phyloP scores from a whole-genome alignment of 1,140 invertebrate species.

The Platyura marginata region DNA sequence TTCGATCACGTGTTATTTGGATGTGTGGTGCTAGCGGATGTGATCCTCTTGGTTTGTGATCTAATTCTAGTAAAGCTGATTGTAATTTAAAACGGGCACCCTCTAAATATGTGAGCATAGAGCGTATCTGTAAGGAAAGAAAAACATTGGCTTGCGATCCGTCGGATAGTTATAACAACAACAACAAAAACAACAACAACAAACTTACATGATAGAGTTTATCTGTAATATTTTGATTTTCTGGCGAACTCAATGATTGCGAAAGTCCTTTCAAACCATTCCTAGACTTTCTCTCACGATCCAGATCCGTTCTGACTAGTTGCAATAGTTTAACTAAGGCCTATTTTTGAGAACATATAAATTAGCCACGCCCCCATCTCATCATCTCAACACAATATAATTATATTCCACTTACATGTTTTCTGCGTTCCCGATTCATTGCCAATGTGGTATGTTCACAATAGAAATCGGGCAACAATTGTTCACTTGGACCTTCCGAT shows the following conservation, averaged over 20 bases:
- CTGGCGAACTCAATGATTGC: constrained; percentile 75
- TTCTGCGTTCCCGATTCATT: constrained; percentile 80
- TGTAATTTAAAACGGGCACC: constrained; percentile 76
- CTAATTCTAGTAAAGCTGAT: constrained; percentile 58
- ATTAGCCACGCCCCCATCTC: too few relatives aligned
- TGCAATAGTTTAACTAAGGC: constrained; percentile 65
- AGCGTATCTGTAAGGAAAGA: constrained; percentile 51
- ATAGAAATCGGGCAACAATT: constrained; percentile 83
- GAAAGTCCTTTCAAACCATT: constrained; percentile 77
- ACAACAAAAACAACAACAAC: too few relatives aligned
- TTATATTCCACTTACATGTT: constrained; percentile 44
- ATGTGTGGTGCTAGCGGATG: constrained; percentile 75
- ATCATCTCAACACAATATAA: too few relatives aligned
- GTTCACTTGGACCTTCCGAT: constrained; percentile 40
- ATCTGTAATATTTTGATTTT: constrained; percentile 81
- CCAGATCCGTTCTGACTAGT: constrained; percentile 66
- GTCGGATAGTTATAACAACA: too few relatives aligned
- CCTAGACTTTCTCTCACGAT: constrained; percentile 65
- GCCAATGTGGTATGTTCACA: constrained; percentile 82
- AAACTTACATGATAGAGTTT: constrained; percentile 68
- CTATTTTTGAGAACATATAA: too few relatives aligned
- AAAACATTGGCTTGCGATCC: too few relatives aligned
- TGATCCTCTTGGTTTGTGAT: constrained; percentile 49
- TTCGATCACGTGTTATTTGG: constrained; percentile 71
- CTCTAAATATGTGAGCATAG: constrained; percentile 82